Evolutionary conservation across 2,113 vertebrate species (phyloP).

Genomic region (Hippocampus mohnikei): DNA sequence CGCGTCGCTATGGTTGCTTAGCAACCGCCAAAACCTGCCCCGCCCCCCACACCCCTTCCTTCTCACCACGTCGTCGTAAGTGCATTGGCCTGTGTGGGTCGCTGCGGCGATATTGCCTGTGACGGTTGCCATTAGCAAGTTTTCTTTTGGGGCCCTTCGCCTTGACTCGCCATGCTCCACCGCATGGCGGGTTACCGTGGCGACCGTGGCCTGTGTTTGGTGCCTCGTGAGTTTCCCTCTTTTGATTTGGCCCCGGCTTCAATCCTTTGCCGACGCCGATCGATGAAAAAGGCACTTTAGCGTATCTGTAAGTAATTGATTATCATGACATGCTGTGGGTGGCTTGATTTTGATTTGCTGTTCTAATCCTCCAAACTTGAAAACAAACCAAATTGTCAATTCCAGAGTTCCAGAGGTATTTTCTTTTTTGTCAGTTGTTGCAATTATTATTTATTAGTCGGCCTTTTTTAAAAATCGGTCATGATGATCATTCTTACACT

Average conservation of each 20-base stretch:
- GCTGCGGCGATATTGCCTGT: slow-evolving; percentile 81
- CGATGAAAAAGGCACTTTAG: slow-evolving; percentile 70
- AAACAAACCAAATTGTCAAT: slow-evolving; percentile 31
- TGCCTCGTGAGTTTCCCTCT: slow-evolving; percentile 78
- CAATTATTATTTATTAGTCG: slow-evolving; percentile 62
- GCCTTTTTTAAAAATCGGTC: slow-evolving; percentile 69
- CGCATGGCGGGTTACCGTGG: slow-evolving; percentile 79
- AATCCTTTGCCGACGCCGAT: slow-evolving; percentile 72
- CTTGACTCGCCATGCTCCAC: slow-evolving; percentile 78
- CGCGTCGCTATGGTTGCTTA: slow-evolving; percentile 79
- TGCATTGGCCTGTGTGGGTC: slow-evolving; percentile 81
- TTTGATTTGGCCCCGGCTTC: slow-evolving; percentile 70
- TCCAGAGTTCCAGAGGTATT: slow-evolving; percentile 33
- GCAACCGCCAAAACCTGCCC: slow-evolving; percentile 76
- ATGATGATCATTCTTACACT: slow-evolving; percentile 76
- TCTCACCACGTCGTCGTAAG: slow-evolving; percentile 81
- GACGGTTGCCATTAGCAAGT: slow-evolving; percentile 79
- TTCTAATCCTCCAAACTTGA: slow-evolving; percentile 28
- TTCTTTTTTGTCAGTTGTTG: slow-evolving; percentile 30
- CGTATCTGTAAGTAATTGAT: slow-evolving; percentile 71
- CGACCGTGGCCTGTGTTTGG: slow-evolving; percentile 80
- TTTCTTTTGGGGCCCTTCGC: slow-evolving; percentile 72
- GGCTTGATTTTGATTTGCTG: not conserved
- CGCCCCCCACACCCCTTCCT: slow-evolving; percentile 48
- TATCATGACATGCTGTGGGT: slow-evolving; percentile 63